Percentiles rank a stretch among this genome's conserved stretches.
These are phyloP conservation scores for Phaonia tiefii DNA, from an alignment of 2,888 invertebrate species.

Conservation along the genomic window DNA sequence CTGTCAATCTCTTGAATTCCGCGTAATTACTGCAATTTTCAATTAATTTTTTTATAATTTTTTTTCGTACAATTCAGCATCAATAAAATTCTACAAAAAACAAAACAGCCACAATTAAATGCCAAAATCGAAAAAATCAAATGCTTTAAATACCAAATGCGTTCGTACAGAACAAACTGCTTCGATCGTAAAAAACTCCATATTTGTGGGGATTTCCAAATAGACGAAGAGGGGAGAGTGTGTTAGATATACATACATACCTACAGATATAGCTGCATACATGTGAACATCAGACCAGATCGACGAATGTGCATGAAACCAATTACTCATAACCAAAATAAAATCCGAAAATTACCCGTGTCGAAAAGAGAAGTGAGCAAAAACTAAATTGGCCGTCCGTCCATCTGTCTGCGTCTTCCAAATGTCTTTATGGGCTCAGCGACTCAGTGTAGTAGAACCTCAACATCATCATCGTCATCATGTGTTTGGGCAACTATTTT, in stretches of 20 bases:
- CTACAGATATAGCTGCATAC: no score
- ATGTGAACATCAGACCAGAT: neutral
- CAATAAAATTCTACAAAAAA: slow-evolving; percentile 11
- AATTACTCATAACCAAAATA: slow-evolving; percentile 52
- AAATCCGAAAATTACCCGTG: slow-evolving; percentile 39
- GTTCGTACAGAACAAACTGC: neutral
- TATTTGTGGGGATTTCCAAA: neutral
- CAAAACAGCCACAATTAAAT: neutral
- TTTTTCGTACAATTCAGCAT: slow-evolving; percentile 23
- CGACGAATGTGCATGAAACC: slow-evolving; percentile 13
- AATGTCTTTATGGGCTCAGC: no score
- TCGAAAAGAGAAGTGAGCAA: neutral
- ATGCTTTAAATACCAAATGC: slow-evolving; percentile 6
- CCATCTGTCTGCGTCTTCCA: neutral
- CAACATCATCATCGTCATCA: neutral
- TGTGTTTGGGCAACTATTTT: no score
- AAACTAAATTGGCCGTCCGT: neutral
- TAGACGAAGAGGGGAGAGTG: neutral
- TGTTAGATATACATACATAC: no score
- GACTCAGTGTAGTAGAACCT: no score
- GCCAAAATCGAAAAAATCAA: slow-evolving; percentile 15
- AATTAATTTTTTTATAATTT: neutral
- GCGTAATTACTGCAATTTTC: slow-evolving; percentile 37
- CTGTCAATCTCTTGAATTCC: slow-evolving; percentile 44
- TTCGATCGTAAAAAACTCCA: slow-evolving; percentile 3